Conservation (phyloP, 2,888 invertebrate species). For the Brachycybe producta region DNA sequence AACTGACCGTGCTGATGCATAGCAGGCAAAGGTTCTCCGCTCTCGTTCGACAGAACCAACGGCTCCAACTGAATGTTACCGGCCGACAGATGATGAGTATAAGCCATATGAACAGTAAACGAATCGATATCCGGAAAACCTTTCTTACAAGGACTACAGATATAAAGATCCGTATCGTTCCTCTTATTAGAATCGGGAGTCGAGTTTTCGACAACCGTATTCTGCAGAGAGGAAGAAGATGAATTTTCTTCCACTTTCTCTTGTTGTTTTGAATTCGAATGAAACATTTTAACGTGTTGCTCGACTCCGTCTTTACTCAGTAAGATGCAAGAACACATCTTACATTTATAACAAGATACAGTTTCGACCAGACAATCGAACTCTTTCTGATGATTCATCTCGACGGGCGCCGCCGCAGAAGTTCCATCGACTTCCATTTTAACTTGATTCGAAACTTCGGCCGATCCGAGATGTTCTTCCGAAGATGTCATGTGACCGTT, state of each 20-base stretch:
- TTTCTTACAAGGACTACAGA: constrained; percentile 32
- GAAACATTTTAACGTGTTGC: constrained; percentile 41
- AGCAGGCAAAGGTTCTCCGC: too few relatives aligned
- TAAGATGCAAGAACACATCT: constrained; percentile 44
- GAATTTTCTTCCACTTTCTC: not conserved
- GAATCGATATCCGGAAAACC: constrained; percentile 30
- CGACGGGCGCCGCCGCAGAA: too few relatives aligned
- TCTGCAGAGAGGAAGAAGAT: constrained; percentile 1
- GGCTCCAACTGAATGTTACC: constrained; percentile 17
- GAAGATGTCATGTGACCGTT: too few relatives aligned
- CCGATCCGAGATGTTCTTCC: too few relatives aligned
- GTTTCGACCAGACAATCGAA: constrained; percentile 18
- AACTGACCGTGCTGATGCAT: too few relatives aligned
- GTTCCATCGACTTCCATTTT: too few relatives aligned
- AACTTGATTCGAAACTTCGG: too few relatives aligned
- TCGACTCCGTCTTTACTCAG: constrained; percentile 43
- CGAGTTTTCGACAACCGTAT: not conserved
- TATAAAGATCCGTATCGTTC: constrained; percentile 23
- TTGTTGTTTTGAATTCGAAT: constrained; percentile 26
- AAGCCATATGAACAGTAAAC: constrained; percentile 31
- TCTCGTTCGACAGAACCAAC: not conserved
- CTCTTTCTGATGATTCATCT: constrained; percentile 8
- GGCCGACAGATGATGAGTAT: constrained; percentile 22
- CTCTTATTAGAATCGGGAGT: not conserved
- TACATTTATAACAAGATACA: constrained; percentile 42